Base-by-base conservation (phyloP, 2,797 vertebrate genomes). In the Gymnothorax reevesii region DNA sequence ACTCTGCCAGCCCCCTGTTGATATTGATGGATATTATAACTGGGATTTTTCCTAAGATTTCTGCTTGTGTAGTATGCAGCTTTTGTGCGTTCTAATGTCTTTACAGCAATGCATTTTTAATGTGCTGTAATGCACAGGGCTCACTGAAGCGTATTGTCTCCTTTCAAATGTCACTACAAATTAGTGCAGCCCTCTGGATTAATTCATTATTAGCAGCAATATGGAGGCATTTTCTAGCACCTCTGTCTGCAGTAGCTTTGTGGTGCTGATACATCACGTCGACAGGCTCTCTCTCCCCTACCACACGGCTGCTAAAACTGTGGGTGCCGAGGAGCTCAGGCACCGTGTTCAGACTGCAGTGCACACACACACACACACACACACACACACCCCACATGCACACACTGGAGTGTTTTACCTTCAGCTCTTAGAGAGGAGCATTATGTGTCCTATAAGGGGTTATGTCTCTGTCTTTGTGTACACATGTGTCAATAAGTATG, bases 141-240 rank as follows among this genome's bases (percentile, higher is more conserved):
- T 33, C 6, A 17, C 62, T 49, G 9, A 62, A 84, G 27, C 27
- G 25, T 57, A 7, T 22, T 22, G 62, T 49, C 33, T 64, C 22
- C 64, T 10, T 52, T 42, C 55, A 73, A 54, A 84, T 69, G 64
- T 73, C 83, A 71, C 49, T 69, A 55, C 62, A 54, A 69, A 73
- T 84, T 84, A 84, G 69, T 25, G 62, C 62, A 55, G 54, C 69
- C 52, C n/a, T 57, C 49, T 69, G 27, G 13, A 84, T 71, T 71
- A 55, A 54, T 54, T 73, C 49, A 84, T 71, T 69, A 71, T 84
- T 62, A 73, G 66, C 62, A 55, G n/a, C 52, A 54, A 49, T n/a
- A 22, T 4, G 64, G 62, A 55, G 64, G 42, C 64, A 84, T 84
- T 55, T 55, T 55, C 22, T 25, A 55, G 83, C 42, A n/a, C 17